A percentile compares a stretch with the other conserved stretches of the same genome.
These are phyloP conservation scores for Oryzias curvinotus DNA, from an alignment of 2,113 vertebrate species.

Conservation along the genomic window DNA sequence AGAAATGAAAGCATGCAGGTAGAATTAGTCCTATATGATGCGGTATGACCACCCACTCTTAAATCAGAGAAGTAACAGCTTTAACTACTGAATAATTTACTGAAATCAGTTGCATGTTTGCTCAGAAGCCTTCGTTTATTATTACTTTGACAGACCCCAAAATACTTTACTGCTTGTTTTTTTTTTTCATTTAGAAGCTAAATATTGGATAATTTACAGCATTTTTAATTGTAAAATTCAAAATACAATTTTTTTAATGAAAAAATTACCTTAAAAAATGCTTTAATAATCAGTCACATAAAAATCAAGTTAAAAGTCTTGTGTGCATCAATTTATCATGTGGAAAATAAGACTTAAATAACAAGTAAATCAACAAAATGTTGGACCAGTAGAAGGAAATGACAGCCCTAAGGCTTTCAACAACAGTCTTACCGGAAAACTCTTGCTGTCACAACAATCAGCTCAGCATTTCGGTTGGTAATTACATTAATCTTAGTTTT, in stretches of 20 bases:
- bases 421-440: background rate
- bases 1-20: constrained; percentile 15
- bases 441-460: background rate
- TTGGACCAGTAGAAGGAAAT: background rate
- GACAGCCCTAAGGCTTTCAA: no score
- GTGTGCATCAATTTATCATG: background rate
- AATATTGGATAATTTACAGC: no score
- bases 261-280: no score
- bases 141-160: no score
- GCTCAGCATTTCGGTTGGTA: background rate
- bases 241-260: no score
- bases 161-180: no score
- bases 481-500: constrained; percentile 5
- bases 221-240: no score
- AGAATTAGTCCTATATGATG: background rate
- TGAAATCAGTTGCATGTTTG: no score
- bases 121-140: no score
- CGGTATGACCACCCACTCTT: background rate
- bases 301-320: no score
- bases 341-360: background rate
- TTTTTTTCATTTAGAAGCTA: no score
- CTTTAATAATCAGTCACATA: no score
- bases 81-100: background rate
- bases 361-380: background rate
- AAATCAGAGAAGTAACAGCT: background rate